Conservation (phyloP, 2,113 vertebrate genomes). For the Addax nasomaculatus region DNA sequence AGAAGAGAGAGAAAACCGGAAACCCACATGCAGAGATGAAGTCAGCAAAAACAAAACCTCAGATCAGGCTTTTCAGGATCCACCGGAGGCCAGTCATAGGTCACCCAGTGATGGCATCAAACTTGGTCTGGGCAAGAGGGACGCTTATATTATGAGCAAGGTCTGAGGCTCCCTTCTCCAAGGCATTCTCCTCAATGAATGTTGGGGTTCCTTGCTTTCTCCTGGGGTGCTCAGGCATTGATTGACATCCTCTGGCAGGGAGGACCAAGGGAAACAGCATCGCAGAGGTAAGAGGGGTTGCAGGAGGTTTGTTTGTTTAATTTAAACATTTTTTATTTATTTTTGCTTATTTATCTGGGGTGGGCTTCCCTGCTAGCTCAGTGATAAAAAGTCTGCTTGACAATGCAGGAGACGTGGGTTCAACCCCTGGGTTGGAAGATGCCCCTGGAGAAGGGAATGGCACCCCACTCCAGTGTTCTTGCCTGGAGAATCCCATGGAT, state of each 20-base stretch:
- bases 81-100: background rate
- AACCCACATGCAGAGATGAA: background rate
- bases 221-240: background rate
- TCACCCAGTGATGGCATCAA: background rate
- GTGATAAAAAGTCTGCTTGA: background rate
- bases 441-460: background rate
- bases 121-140: background rate
- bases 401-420: fast-evolving
- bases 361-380: background rate
- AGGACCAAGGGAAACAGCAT: background rate
- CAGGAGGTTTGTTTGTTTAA: background rate
- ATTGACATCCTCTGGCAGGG: background rate
- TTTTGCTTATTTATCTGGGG: background rate
- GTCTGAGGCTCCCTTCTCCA: background rate
- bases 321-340: background rate
- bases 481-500: background rate
- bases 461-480: background rate
- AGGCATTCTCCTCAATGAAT: background rate
- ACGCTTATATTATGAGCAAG: background rate
- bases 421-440: background rate
- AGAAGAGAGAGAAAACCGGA: background rate
- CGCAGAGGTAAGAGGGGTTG: background rate
- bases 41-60: background rate
- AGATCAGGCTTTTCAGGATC: background rate
- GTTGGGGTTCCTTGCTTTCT: background rate